Evolutionary conservation across 2,113 vertebrate genomes (phyloP), one percentile per base, ranked within the genome.

Genomic region (Neofelis nebulosa): DNA sequence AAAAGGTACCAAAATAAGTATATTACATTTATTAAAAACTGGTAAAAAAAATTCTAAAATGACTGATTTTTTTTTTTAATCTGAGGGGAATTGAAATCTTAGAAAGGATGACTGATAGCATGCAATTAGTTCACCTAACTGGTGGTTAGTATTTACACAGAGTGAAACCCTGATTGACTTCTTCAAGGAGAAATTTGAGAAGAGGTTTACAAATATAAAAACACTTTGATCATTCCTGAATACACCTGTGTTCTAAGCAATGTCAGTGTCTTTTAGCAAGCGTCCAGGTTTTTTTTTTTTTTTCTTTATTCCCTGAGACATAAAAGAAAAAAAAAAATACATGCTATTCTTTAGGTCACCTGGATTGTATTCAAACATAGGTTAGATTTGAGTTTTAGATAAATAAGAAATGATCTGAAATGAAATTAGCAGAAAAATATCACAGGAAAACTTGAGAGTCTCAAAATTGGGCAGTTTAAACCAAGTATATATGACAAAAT

Each of bases 271-370:
- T 5, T 13, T 13, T 33, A 36, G 27, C 16, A 61, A 50, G 16
- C 0, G 8, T 52, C 25, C 3, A 63, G 4, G 8, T 0, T 0
- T 0, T 23, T 18, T 52, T 52, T 15, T 21, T 21, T 16, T 33
- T 68, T 33, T 68, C 31, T 16, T 23, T 38, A 1, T 29, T 50
- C 14, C 21, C 14, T 50, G 27, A 78, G 18, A 3, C 27, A 52
- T 8, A 19, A 18, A 61, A 23, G 19, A 13, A 12, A 3, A 69
- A 36, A n/a, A 41, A 83, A 50, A 84, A 2, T 6, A 33, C 45
- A 71, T 16, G 9, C 36, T 82, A 38, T 73, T 12, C 41, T 63
- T 66, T 14, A n/a, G 8, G 9, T 38, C 29, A 57, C n/a, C 33
- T 45, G 61, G 41, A 48, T 31, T 4, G 27, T 74, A 13, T 74